Evolutionary conservation across 1,140 invertebrate genomes (phyloP), one percentile per base, ranked within the genome.

Genomic region (Chionoecetes opilio): DNA sequence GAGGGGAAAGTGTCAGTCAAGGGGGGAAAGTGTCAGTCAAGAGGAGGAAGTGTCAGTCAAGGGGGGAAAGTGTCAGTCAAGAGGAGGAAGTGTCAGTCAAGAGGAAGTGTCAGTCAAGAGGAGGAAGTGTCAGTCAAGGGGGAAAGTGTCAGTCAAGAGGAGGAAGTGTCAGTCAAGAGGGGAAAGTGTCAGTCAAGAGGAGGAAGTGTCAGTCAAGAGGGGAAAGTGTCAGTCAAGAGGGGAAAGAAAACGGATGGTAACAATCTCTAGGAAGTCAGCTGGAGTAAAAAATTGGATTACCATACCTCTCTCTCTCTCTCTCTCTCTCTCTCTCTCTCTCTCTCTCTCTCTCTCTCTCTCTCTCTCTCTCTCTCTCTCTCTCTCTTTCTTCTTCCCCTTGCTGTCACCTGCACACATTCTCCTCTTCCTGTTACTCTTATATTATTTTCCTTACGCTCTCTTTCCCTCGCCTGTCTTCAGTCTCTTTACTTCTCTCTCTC

Each of bases 391-490:
- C 34, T 17, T 29, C 31, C 34, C n/a, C 32, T n/a, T 34, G 26
- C 2, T 93, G 35, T 82, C 75, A 29, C 32, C 92, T 41, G 37
- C 37, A 14, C 35, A 32, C 75, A 63, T 63, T 37, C 75, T 75
- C 35, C n/a, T 32, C 89, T 90, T 46, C 41, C 34, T 90, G 34
- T 90, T 37, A 21, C 85, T 87, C 85, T 87, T 31, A 46, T 46
- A 8, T 46, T 8, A 5, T n/a, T 2, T n/a, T n/a, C 63, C 87
- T 89, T 46, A 38, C 87, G 5, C 35, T 38, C 87, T 38, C 87
- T 89, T 31, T 89, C 87, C 29, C 87, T 89, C 35, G 37, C 87
- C 21, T 87, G 2, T 29, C 2, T 85, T 29, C 29, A 11, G 34
- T 34, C 14, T 46, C 41, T 14, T 46, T 46, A 5, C 26, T n/a